Evolutionary conservation across 2,888 invertebrate species (phyloP), one percentile per base, ranked within the genome.

Genomic region (Diplazon laetatorius): DNA sequence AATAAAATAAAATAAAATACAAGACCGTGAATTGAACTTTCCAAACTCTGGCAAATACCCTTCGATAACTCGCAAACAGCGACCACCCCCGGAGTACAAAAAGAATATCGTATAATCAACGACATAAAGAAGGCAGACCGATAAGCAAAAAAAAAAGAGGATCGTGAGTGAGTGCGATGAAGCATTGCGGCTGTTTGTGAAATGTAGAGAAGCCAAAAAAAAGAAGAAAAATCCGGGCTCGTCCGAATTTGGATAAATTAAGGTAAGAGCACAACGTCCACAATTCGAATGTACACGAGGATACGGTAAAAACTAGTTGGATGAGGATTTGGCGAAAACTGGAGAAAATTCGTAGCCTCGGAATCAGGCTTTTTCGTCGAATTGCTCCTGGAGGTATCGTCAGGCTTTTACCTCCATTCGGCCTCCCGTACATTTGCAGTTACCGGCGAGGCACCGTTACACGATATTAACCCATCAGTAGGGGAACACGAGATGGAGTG

Each of bases 381-480:
- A 68, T 68, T 55, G 55, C 42, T 68, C 68, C 68, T 55, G 4
- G 9, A 68, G 68, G 68, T 44, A 68, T 44, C 55, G 44, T 68
- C 44, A 25, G 22, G 10, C 55, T 18, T 52, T 52, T 42, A 55
- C 42, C 30, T 22, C 18, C 35, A 52, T 52, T 63, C 39, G 55
- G 62, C 14, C 68, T 46, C 66, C 68, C 60, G 62, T 68, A 37
- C 72, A 73, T 77, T 77, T 68, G 77, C 77, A 72, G 77, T 77
- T 77, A 73, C 44, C 35, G 14, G 62, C 30, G 55, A 0, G 30
- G 35, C 35, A n/a, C 48, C 72, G 62, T 77, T 77, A 77, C 73
- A 52, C 73, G 73, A 77, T 72, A 77, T 77, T 77, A 77, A 77
- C 55, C 68, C 68, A 77, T 77, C 77, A 62, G 77, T 73, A 65